phyloP scores from a whole-genome alignment of 2,888 invertebrate species.

The Willowsia nigromaculata region DNA sequence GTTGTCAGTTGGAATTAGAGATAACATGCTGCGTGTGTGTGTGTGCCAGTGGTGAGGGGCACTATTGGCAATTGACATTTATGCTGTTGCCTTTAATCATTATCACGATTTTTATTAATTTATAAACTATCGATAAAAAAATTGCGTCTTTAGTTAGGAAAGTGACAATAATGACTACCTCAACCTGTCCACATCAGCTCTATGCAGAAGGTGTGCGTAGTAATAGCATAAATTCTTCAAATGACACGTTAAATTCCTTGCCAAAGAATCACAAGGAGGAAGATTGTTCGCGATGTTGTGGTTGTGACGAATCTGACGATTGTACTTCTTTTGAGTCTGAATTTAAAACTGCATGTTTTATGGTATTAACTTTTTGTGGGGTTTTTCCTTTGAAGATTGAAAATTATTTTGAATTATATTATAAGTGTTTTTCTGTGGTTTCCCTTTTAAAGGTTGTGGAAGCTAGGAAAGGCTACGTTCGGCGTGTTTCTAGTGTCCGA shows the following conservation, averaged over 20 bases:
- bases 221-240: background rate
- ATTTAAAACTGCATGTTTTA: slow-evolving; percentile 62
- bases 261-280: background rate
- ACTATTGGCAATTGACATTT: background rate
- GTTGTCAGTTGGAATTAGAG: slow-evolving; percentile 10
- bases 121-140: background rate
- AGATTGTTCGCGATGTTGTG: background rate
- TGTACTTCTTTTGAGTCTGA: background rate
- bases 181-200: background rate
- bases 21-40: background rate
- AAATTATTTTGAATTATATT: too few relatives aligned
- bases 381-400: too few relatives aligned
- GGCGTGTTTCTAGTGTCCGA: slow-evolving; percentile 81
- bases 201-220: background rate
- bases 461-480: slow-evolving; percentile 85
- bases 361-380: slow-evolving; percentile 31
- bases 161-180: background rate
- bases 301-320: background rate
- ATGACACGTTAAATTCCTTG: background rate
- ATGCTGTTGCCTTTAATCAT: background rate
- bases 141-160: background rate
- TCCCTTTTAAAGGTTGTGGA: slow-evolving; percentile 82
- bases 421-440: background rate
- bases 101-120: background rate
- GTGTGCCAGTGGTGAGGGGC: background rate